Evolutionary conservation across 2,797 vertebrate genomes (phyloP), one percentile per base, ranked within the genome.

Genomic region (Centroberyx gerrardi): DNA sequence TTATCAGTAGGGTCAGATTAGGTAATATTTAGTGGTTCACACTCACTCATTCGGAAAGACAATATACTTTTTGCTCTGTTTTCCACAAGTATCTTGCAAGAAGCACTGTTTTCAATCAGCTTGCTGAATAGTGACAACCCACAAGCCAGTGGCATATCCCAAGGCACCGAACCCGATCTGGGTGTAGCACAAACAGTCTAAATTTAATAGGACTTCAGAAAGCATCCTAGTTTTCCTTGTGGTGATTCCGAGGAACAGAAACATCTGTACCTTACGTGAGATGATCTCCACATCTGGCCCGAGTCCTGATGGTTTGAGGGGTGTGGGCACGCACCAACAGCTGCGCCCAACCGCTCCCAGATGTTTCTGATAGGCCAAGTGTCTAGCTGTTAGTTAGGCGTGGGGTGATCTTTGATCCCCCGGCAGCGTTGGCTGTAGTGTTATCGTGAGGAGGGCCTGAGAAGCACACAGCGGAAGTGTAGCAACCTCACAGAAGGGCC

Each of bases 211-310:
- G 64, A 80, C 87, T 80, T 89, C 85, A 88, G 82, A 92, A 88
- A 85, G 84, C 87, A 81, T 85, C 85, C 82, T 58, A 72, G 75
- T 74, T 82, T 75, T 87, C 71, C 83, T 82, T 78, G 90, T 73
- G 85, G 81, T 38, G 87, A 76, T 76, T 84, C 60, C 27, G 46
- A 83, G 68, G 65, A 90, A 58, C 81, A 86, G 78, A 88, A 93
- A 92, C 94, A 94, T 94, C 92, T 93, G 93, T 71, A 88, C 82
- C 85, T 94, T 92, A 91, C 92, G 88, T 94, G 94, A 94, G 90
- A 94, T 83, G 88, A 72, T 87, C 76, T 87, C 64, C 84, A 88
- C 93, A 95, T 95, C 93, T 95, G 94, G 90, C 85, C 70, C 3
- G 61, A 63, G 82, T 87, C 89, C 86, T 70, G 81, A 90, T 90